phyloP scores from a whole-genome alignment of 2,888 invertebrate genomes.

The Pyrochroa serraticornis region DNA sequence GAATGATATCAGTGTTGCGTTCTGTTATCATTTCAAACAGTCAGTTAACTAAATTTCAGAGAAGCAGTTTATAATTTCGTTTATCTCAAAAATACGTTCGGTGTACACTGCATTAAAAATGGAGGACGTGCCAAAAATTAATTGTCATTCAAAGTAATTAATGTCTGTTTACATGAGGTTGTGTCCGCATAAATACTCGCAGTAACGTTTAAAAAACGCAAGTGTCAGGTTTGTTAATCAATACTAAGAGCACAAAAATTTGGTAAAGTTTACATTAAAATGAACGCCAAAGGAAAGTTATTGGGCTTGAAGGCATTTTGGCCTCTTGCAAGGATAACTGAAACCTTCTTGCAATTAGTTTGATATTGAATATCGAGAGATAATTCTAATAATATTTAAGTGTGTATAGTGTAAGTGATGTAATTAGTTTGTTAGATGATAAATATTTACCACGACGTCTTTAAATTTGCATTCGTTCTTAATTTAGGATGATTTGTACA shows the following conservation, averaged over 20 bases:
- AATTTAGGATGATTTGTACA: constrained; percentile 27
- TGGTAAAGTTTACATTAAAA: no score
- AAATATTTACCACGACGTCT: background rate
- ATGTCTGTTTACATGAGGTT: constrained; percentile 36
- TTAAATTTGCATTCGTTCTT: constrained; percentile 14
- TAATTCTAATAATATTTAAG: no score
- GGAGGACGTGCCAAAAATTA: constrained; percentile 28
- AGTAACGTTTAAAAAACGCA: constrained; percentile 6
- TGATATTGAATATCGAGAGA: no score
- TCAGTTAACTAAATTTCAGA: background rate
- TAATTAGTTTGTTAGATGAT: constrained; percentile 5
- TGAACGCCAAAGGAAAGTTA: no score
- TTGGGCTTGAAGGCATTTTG: no score
- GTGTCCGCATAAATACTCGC: constrained; percentile 43
- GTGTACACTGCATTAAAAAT: constrained; percentile 28
- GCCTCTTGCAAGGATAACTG: no score
- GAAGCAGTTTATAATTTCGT: constrained; percentile 26
- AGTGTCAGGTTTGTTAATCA: background rate
- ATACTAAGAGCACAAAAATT: no score
- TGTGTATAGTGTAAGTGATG: no score
- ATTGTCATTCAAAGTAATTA: constrained; percentile 30
- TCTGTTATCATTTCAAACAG: background rate
- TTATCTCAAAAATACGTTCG: constrained; percentile 25
- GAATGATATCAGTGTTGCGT: no score
- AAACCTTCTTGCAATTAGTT: no score